Evolutionary conservation across 2,113 vertebrate species (phyloP).

Genomic region (Myotis davidii): DNA sequence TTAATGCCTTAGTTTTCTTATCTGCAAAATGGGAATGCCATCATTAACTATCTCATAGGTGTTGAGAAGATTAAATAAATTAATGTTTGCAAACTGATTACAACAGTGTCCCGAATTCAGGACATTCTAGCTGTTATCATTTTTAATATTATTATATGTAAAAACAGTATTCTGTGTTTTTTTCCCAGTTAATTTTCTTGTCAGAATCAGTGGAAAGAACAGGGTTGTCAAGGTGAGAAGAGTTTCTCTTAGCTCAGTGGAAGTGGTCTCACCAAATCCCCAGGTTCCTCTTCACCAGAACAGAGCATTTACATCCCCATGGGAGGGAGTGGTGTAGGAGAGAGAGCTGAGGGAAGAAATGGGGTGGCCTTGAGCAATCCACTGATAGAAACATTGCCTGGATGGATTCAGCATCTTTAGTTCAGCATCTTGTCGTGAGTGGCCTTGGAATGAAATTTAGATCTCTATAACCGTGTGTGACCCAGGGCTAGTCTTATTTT

Average conservation of each 20-base stretch:
- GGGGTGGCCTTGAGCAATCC: background rate
- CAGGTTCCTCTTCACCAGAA: background rate
- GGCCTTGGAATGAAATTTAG: background rate
- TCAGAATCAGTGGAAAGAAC: background rate
- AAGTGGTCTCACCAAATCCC: background rate
- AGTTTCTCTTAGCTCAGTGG: background rate
- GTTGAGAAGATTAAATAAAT: background rate
- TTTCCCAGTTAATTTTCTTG: background rate
- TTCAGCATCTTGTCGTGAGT: background rate
- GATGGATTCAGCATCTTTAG: background rate
- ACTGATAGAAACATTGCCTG: background rate
- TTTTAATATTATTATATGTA: background rate
- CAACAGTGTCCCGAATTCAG: constrained; percentile 1
- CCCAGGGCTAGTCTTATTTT: background rate
- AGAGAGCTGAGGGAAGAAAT: background rate
- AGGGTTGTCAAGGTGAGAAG: background rate
- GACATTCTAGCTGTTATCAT: background rate
- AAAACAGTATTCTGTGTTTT: background rate
- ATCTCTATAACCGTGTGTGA: background rate
- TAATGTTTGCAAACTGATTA: background rate
- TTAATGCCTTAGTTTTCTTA: background rate
- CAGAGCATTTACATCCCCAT: background rate
- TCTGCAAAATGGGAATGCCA: background rate
- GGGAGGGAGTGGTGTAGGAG: background rate
- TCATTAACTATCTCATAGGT: background rate